Percentiles rank a stretch among this genome's conserved stretches.
These are phyloP conservation scores for Bufotes viridis DNA, from an alignment of 2,797 vertebrate species.

Conservation along the genomic window DNA sequence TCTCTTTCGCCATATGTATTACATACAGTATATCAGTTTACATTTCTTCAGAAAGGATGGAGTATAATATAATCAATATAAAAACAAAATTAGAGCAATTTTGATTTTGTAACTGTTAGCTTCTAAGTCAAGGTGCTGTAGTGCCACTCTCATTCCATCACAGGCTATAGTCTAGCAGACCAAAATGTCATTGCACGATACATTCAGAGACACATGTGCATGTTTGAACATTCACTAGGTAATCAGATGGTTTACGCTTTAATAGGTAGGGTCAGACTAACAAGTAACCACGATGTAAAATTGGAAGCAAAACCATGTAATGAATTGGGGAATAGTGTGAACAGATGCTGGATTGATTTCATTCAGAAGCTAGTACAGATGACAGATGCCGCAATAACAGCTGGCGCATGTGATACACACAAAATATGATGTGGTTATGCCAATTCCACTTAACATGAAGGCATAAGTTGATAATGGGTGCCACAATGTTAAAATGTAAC, in stretches of 20 bases:
- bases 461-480: slow-evolving; percentile 3
- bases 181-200: not conserved
- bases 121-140: not conserved
- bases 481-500: not conserved
- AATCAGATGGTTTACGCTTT: not conserved
- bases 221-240: not conserved
- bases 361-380: slow-evolving; percentile 31
- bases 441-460: slow-evolving; percentile 13
- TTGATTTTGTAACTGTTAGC: too few relatives aligned
- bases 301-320: not conserved
- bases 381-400: slow-evolving; percentile 17
- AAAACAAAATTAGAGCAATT: too few relatives aligned
- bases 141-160: not conserved
- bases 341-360: slow-evolving; percentile 42
- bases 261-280: not conserved
- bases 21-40: too few relatives aligned
- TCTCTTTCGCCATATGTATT: too few relatives aligned
- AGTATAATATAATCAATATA: too few relatives aligned
- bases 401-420: not conserved
- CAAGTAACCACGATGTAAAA: not conserved
- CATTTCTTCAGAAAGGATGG: too few relatives aligned
- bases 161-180: not conserved
- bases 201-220: not conserved
- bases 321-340: slow-evolving; percentile 11
- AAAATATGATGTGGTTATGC: slow-evolving; percentile 1